Conservation (phyloP, 2,888 invertebrate genomes). For the Tachina lurida region DNA sequence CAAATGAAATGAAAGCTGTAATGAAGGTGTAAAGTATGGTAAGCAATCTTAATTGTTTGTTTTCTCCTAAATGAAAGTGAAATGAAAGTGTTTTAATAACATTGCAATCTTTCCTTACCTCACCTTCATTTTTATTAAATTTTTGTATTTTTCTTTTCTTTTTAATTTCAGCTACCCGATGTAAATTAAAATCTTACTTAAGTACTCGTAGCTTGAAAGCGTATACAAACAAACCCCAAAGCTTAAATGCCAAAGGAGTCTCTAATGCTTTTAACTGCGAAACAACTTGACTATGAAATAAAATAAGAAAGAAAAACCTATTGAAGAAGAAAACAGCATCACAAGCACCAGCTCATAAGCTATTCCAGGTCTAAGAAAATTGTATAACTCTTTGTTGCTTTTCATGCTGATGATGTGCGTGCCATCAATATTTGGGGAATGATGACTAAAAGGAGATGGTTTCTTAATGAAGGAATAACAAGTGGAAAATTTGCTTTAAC, state of each 20-base stretch:
- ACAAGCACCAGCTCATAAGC: constrained; percentile 10
- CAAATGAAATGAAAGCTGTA: too few relatives aligned
- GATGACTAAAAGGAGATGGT: neutral
- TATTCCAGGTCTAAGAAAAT: constrained; percentile 24
- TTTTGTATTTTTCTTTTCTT: neutral
- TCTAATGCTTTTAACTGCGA: neutral
- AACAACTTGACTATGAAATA: constrained; percentile 11
- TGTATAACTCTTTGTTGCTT: constrained; percentile 32
- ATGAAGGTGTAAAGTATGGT: neutral
- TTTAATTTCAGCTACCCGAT: constrained; percentile 46
- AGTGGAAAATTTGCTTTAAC: constrained; percentile 42
- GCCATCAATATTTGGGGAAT: neutral
- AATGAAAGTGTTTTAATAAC: constrained; percentile 57
- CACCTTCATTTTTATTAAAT: constrained; percentile 11
- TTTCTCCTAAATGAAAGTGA: constrained; percentile 5
- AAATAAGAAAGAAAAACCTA: neutral
- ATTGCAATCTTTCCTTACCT: constrained; percentile 41
- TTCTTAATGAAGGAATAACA: constrained; percentile 32
- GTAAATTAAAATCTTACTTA: constrained; percentile 69
- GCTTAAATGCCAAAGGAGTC: constrained; percentile 29
- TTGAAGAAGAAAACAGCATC: neutral
- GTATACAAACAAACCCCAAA: too few relatives aligned
- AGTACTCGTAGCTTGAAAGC: constrained; percentile 65
- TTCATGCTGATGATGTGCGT: neutral
- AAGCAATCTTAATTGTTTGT: constrained; percentile 3